Evolutionary conservation across 2,797 vertebrate species (phyloP), one percentile per base, ranked within the genome.

Genomic region (Perodicticus potto): DNA sequence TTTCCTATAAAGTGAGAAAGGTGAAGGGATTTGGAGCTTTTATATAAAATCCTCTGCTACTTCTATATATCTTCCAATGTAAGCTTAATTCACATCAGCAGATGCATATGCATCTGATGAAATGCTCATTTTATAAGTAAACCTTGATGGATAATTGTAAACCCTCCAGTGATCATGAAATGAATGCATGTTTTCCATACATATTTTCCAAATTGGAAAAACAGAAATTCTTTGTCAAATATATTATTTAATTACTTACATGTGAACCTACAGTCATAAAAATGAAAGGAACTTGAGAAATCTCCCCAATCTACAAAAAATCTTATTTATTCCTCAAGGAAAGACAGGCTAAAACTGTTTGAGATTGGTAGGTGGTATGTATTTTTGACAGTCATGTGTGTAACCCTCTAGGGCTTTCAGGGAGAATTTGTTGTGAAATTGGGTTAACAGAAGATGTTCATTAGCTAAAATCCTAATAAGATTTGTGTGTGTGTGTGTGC

Each of bases 171-270:
- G 34, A 85, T 72, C 16, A 88, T 34, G 29, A 76, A 87, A 27
- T 65, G 7, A 90, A 82, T 73, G 10, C 45, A 23, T 69, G 1
- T 72, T 82, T 86, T 57, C 13, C 23, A 89, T 40, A 49, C 5
- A 37, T 72, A 5, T 86, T 89, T 89, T 76, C 34, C 59, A 93
- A 90, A 81, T 63, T 67, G 37, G 16, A 73, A 86, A 82, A 72
- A 53, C 5, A 80, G 2, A 12, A 77, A 81, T 77, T 88, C 25
- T 19, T 78, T 88, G 34, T 12, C 4, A 85, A 76, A 81, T 83
- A 93, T 65, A 84, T 93, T 85, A 80, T 84, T 93, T 81, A 87
- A 88, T 76, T 16, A 83, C 2, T 88, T 43, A 87, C 86, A 70
- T 84, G 5, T 95, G 29, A 4, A 45, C 11, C 32, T 74, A 34